Base-by-base conservation (phyloP, 2,113 vertebrate species). In the Oenanthe melanoleuca region DNA sequence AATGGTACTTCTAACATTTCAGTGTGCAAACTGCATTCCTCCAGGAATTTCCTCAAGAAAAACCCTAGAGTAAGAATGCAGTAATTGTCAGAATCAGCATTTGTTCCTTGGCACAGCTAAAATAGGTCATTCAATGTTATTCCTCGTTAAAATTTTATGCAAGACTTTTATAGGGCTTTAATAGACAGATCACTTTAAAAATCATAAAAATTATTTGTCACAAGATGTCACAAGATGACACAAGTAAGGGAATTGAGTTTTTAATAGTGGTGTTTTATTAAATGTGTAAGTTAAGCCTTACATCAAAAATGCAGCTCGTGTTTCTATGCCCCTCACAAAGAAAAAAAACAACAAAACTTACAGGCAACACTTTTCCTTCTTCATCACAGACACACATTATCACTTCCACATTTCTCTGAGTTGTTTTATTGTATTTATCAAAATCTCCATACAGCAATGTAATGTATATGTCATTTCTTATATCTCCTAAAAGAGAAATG, bases 391-490 rank as follows among this genome's bases (percentile, higher is more conserved):
- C 99, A 97, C 98, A 99, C 99, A 99, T 98, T 87, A 99, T 99
- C 96, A 99, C 99, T 98, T 99, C 99, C 85, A 99, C 98, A 5
- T 99, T 99, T 95, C 99, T 99, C 97, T 99, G 99, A 1, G 99
- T 99, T 47, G 99, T 99, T 98, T 99, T 99, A 97, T 99, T 99
- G 98, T 99, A 99, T 85, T 99, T 99, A 98, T 99, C 99, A 61
- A 99, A 99, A 98, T 99, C 99, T 37, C 99, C 99, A 9, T 98
- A 97, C 49, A 98, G 89, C 88, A 99, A 80, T 14, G 99, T 99
- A 86, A 99, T 98, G 96, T 99, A 99, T 96, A 99, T 99, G 96
- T 99, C 99, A 44, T 99, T 99, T 93, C 99, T 98, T 80, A 99
- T 98, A 86, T 99, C 99, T 38, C 99, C 98, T 98, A 57, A 55